These are phyloP conservation scores for Lophotis ruficrista DNA, from an alignment of 2,113 vertebrate genomes.

Conservation along the genomic window DNA sequence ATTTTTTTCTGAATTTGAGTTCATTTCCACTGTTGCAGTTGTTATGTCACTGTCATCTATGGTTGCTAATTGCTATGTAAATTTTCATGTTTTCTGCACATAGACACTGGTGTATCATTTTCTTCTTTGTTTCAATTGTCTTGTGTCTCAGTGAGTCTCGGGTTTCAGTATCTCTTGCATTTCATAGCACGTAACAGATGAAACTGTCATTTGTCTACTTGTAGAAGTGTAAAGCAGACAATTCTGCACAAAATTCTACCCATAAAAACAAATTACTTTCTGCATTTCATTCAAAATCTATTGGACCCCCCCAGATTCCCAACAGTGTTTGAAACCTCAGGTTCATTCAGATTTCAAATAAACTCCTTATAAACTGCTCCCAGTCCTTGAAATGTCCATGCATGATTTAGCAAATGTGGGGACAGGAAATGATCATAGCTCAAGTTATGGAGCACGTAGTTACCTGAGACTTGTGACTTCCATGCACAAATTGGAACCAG, in stretches of 20 bases:
- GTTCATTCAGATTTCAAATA: not conserved
- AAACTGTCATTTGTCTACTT: not conserved
- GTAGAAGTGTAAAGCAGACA: not conserved
- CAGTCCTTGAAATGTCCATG: not conserved
- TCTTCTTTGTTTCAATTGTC: not conserved
- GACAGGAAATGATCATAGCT: not conserved
- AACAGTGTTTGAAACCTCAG: not conserved
- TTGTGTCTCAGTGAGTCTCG: not conserved
- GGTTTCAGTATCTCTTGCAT: not conserved
- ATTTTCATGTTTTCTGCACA: not conserved
- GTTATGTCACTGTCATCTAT: not conserved
- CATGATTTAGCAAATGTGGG: not conserved
- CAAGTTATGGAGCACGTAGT: accelerated
- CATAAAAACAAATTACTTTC: not conserved
- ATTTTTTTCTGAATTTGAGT: not conserved
- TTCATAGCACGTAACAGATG: not conserved
- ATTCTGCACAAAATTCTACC: not conserved
- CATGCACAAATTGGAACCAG: accelerated
- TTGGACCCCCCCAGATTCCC: not conserved
- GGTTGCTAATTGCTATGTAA: not conserved
- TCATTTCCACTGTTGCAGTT: not conserved
- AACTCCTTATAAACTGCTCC: not conserved
- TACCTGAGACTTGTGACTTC: not conserved
- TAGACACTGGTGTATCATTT: accelerated
- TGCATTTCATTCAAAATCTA: not conserved